phyloP scores from a whole-genome alignment of 2,113 vertebrate genomes.

The Microtus ochrogaster region DNA sequence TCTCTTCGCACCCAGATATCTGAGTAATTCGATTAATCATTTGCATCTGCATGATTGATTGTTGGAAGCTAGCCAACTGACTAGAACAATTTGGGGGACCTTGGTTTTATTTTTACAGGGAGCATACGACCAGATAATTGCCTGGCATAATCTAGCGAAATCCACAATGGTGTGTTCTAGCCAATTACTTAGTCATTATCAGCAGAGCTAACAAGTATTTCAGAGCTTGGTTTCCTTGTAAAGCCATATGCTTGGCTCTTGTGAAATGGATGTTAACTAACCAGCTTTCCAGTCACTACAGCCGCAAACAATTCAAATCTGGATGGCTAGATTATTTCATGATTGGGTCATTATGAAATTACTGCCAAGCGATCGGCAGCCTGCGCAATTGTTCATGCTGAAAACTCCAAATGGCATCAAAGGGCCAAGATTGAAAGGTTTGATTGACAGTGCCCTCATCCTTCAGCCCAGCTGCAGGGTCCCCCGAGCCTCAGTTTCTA shows the following conservation, averaged over 20 bases:
- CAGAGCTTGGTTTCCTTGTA: conserved; percentile 29
- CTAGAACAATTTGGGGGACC: conserved; percentile 59
- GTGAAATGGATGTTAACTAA: conserved; percentile 26
- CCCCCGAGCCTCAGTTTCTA: background rate
- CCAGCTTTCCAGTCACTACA: conserved; percentile 65
- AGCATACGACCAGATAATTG: conserved; percentile 77
- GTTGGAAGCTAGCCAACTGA: conserved; percentile 67
- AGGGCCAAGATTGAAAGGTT: background rate
- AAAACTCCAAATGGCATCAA: conserved; percentile 26
- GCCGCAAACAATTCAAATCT: conserved; percentile 59
- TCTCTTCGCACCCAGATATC: conserved; percentile 66
- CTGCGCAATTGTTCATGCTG: background rate
- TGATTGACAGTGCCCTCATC: background rate
- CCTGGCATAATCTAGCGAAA: conserved; percentile 68
- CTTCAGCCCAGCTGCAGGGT: background rate
- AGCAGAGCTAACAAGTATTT: conserved; percentile 68
- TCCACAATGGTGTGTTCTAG: conserved; percentile 69
- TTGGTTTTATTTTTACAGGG: conserved; percentile 76
- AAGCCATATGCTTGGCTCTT: background rate
- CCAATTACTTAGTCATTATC: conserved; percentile 77
- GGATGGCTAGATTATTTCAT: background rate
- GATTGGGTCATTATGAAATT: conserved; percentile 40
- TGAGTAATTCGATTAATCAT: conserved; percentile 78
- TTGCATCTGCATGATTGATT: conserved; percentile 8
- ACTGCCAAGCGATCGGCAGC: conserved; percentile 17